phyloP scores from a whole-genome alignment of 2,797 vertebrate species.

The Gobio occitaniae region DNA sequence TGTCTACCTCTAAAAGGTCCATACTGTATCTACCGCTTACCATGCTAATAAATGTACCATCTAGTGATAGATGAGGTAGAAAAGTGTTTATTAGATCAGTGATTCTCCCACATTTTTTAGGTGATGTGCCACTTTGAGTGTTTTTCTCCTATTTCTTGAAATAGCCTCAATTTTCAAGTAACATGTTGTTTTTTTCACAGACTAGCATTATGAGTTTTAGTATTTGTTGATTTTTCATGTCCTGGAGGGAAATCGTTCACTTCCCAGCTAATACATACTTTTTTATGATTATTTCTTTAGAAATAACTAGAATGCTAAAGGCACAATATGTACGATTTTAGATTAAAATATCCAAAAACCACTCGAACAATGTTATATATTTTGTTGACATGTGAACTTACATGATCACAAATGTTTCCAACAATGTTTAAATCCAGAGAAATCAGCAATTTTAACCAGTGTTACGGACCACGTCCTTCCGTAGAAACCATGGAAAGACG shows the following conservation, averaged over 20 bases:
- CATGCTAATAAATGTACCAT: not conserved
- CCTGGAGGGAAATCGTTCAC: not conserved
- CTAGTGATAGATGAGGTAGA: not conserved
- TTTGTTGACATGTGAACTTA: too few relatives aligned
- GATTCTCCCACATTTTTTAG: not conserved
- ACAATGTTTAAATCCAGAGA: too few relatives aligned
- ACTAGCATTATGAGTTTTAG: not conserved
- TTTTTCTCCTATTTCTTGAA: not conserved
- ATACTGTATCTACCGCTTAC: not conserved
- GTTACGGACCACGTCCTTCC: too few relatives aligned
- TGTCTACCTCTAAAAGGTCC: not conserved
- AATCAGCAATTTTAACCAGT: too few relatives aligned
- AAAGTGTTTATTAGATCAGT: not conserved
- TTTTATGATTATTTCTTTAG: not conserved
- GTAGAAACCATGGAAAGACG: too few relatives aligned
- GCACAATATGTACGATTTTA: too few relatives aligned
- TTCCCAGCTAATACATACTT: not conserved
- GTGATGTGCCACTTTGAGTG: not conserved
- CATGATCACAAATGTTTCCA: too few relatives aligned
- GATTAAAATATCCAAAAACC: too few relatives aligned
- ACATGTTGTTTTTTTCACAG: not conserved
- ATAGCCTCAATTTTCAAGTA: not conserved
- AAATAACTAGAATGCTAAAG: not conserved
- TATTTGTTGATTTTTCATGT: not conserved
- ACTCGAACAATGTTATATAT: too few relatives aligned